Percentiles rank a stretch among this genome's conserved stretches.
Conservation (phyloP, 2,888 invertebrate species). For the Catocala nupta region DNA sequence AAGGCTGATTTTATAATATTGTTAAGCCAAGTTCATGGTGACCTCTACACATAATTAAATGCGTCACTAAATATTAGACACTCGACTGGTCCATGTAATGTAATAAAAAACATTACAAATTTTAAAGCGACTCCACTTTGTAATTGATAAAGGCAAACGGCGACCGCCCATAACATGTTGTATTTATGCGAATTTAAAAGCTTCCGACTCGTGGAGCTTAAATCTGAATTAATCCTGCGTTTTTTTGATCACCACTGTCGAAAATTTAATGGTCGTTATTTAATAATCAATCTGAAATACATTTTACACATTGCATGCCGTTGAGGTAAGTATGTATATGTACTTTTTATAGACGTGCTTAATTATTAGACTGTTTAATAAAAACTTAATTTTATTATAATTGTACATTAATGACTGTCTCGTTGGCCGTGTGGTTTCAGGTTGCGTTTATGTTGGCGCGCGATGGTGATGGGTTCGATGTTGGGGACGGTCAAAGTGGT, state of each 20-base stretch:
- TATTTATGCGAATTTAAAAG: conserved; percentile 85
- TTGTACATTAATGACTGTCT: no score
- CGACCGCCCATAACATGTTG: conserved; percentile 77
- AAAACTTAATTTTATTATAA: no score
- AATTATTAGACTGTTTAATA: no score
- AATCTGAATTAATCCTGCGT: conserved; percentile 79
- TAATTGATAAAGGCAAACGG: conserved; percentile 83
- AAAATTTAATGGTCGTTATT: conserved; percentile 70
- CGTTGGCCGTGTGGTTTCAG: no score
- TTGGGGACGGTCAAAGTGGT: no score
- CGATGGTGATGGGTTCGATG: no score
- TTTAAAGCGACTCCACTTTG: conserved; percentile 72
- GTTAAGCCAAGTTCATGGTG: no score
- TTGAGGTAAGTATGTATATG: background rate
- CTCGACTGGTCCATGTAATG: conserved; percentile 57
- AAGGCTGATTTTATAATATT: no score
- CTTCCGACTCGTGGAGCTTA: conserved; percentile 76
- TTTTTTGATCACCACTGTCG: conserved; percentile 68
- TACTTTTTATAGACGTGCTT: background rate
- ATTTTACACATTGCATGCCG: conserved; percentile 24
- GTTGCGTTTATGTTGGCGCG: no score
- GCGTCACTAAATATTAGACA: conserved; percentile 70
- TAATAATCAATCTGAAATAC: conserved; percentile 63
- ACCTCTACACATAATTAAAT: conserved; percentile 39
- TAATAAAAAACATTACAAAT: conserved; percentile 63